Evolutionary conservation across 2,797 vertebrate genomes (phyloP).

Genomic region (Gymnocypris eckloni): DNA sequence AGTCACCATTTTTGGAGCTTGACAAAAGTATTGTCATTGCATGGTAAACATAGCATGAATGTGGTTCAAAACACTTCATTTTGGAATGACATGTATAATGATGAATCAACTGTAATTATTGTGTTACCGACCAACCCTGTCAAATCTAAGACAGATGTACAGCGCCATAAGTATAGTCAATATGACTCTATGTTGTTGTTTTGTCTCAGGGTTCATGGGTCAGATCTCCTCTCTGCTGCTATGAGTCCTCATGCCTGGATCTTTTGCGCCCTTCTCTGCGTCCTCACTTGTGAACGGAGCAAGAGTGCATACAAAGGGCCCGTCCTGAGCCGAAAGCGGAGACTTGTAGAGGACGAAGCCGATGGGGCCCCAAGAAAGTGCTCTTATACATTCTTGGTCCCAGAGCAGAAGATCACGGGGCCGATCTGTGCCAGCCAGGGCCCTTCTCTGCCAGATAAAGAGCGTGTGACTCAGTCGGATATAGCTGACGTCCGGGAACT

Average conservation of each 20-base stretch:
- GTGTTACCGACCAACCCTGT: not conserved
- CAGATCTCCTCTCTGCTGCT: constrained; percentile 39
- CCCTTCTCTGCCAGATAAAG: constrained; percentile 78
- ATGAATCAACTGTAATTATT: not conserved
- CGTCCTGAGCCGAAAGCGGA: constrained; percentile 74
- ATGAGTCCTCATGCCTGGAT: constrained; percentile 85
- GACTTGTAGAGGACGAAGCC: constrained; percentile 71
- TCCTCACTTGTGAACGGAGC: constrained; percentile 72
- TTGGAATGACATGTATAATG: not conserved
- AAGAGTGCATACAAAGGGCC: constrained; percentile 73
- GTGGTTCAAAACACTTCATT: not conserved
- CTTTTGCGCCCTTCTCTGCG: constrained; percentile 77
- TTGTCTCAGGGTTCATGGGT: constrained; percentile 6
- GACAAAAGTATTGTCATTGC: constrained; percentile 16
- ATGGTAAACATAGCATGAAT: constrained; percentile 48
- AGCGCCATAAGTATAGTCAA: not conserved
- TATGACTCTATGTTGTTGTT: not conserved
- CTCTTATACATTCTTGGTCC: constrained; percentile 95
- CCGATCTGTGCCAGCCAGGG: constrained; percentile 93
- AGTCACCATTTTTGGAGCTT: not conserved
- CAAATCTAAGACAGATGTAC: not conserved
- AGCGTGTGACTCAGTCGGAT: constrained; percentile 90
- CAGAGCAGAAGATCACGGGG: constrained; percentile 96
- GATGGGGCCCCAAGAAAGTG: constrained; percentile 81
- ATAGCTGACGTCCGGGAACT: constrained; percentile 90